Evolutionary conservation across 2,888 invertebrate genomes (phyloP), one percentile per base, ranked within the genome.

Genomic region (Trypoxylon attenuatum): DNA sequence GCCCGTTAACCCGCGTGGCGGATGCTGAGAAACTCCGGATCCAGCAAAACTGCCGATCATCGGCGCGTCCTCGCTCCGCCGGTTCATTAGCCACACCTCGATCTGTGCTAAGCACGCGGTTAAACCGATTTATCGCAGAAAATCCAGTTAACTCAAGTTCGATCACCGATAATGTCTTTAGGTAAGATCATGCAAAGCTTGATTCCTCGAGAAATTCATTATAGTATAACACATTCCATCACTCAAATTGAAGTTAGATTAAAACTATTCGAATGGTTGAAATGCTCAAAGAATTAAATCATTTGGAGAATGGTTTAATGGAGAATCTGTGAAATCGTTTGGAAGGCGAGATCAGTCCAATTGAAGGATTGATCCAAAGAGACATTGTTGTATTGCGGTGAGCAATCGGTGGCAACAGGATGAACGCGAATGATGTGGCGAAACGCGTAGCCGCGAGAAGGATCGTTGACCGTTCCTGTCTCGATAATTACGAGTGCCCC

Each of bases 401-500:
- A 5, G 33, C 33, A 33, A 33, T 33, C 33, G 33, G 33, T 33
- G 6, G 10, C n/a, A 4, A 10, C 3, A 21, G 10, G 23, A 22
- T 22, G 21, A 21, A 55, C 73, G 62, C 46, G 61, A 67, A 73
- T 75, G 74, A 75, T 73, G 73, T 46, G 64, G 76, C 74, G 61
- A 56, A 70, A 70, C 62, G 62, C 66, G 54, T 39, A 47, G 63
- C 59, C 50, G 49, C 59, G 59, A 27, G 27, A 29, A 65, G 62
- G 77, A 71, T 79, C 79, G 61, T 79, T 74, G 79, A 77, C 78
- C 80, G 73, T 71, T 57, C 71, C 63, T 81, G 74, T 73, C 77
- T 76, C 75, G 80, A 75, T 82, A 82, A 82, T 82, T 82, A 82
- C 78, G 69, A 76, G 56, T 72, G 71, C 80, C 82, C 73, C 82